phyloP scores from a whole-genome alignment of 2,888 invertebrate species.

The Esperia sulphurella region DNA sequence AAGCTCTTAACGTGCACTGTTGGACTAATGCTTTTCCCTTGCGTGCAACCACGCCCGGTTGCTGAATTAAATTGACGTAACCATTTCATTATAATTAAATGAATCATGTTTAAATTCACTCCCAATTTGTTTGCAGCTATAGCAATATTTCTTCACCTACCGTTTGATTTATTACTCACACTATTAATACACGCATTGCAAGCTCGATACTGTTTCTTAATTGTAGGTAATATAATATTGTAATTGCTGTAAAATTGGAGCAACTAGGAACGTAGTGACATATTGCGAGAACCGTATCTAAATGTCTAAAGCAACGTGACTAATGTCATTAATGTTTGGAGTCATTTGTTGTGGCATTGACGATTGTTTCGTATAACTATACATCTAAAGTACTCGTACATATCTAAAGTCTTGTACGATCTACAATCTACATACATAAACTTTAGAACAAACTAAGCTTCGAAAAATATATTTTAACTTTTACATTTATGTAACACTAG shows the following conservation, averaged over 20 bases:
- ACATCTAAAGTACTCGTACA: no score
- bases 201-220: slow-evolving; percentile 31
- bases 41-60: no score
- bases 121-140: slow-evolving; percentile 32
- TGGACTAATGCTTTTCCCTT: no score
- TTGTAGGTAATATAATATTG: slow-evolving; percentile 21
- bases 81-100: no score
- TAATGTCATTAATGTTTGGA: slow-evolving; percentile 10
- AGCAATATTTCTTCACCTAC: slow-evolving; percentile 33
- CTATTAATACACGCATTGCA: slow-evolving; percentile 24
- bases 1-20: no score
- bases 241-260: slow-evolving; percentile 17
- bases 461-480: no score
- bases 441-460: no score
- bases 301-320: slow-evolving; percentile 8
- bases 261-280: slow-evolving; percentile 18
- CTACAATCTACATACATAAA: no score
- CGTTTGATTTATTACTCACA: slow-evolving; percentile 43
- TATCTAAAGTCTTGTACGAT: no score
- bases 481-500: no score
- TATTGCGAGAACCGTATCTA: slow-evolving; percentile 10
- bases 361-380: not conserved
- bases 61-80: no score
- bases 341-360: slow-evolving; percentile 14
- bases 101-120: slow-evolving; percentile 28